Evolutionary conservation across 2,113 vertebrate species (phyloP), one percentile per base, ranked within the genome.

Genomic region (Oncorhynchus kisutch): DNA sequence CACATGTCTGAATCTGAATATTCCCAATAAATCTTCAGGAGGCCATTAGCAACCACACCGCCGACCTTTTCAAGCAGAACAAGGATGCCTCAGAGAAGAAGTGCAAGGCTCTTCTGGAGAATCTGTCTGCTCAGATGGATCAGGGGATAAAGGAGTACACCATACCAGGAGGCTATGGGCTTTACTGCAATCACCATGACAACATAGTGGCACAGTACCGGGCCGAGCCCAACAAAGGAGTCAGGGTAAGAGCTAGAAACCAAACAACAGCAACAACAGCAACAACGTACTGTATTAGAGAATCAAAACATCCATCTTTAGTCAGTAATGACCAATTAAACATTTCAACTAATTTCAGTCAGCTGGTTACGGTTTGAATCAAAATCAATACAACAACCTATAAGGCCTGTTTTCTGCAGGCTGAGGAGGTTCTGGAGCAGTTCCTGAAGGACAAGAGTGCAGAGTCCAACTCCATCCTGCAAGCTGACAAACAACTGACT

Each of bases 401-500:
- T 51, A 16, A 66, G 24, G 25, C 22, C 18, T 27, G 29, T 25
- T 48, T 8, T 60, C 48, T 18, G 25, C 24, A 88, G 86, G 71
- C 72, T 31, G 84, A 85, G 14, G 82, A 84, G 18, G 73, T 82
- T 22, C 71, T 86, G 70, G 76, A 76, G 24, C 64, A 65, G 31
- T 86, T 86, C 62, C 62, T 88, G 68, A 76, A 78, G 25, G 62
- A 64, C 11, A 85, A 78, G 73, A 69, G 31, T 45, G 49, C 65
- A 0, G 72, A 86, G 20, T 82, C 82, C 22, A 76, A 73, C 14
- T 71, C 80, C 3, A 72, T 88, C 27, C 79, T 86, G 20, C 82
- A 84, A 64, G 82, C 84, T 54, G 84, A 88, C 45, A 57, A 81
- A 31, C 78, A 74, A 18, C 76, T 88, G 9, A 83, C 66, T 2